Percentiles rank a stretch among this genome's conserved stretches.
Evolutionary conservation across 1,140 invertebrate species (phyloP).

Genomic region (Drosophila littoralis): DNA sequence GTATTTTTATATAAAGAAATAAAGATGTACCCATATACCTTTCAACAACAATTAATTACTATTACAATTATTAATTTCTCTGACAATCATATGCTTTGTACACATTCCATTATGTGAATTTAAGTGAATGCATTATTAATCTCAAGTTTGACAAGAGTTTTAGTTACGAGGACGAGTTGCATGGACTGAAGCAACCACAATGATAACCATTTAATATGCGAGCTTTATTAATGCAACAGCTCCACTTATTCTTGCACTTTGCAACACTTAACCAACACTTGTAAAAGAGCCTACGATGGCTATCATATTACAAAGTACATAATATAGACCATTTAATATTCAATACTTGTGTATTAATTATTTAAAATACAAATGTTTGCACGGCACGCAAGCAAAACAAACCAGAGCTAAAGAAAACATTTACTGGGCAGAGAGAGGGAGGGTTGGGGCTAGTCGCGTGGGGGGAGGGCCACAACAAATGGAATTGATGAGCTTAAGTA

Average conservation of each 20-base stretch:
- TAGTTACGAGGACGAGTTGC: background rate
- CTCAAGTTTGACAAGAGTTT: background rate
- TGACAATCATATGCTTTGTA: background rate
- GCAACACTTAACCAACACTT: slow-evolving; percentile 35
- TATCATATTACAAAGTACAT: slow-evolving; percentile 28
- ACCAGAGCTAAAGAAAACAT: slow-evolving; percentile 31
- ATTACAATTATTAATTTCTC: too few relatives aligned
- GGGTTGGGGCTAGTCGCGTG: slow-evolving; percentile 5
- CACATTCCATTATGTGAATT: background rate
- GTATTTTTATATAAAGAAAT: too few relatives aligned
- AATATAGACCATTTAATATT: slow-evolving; percentile 45
- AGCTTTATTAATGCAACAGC: background rate
- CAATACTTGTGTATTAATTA: slow-evolving; percentile 78
- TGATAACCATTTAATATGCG: background rate
- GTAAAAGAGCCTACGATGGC: background rate
- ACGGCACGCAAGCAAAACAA: slow-evolving; percentile 45
- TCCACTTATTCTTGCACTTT: slow-evolving; percentile 27
- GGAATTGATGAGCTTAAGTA: slow-evolving; percentile 78
- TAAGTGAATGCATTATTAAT: slow-evolving; percentile 3
- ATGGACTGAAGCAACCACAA: background rate
- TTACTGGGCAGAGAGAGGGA: slow-evolving; percentile 6
- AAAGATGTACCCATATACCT: too few relatives aligned
- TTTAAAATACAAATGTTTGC: slow-evolving; percentile 75
- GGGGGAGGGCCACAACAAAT: slow-evolving; percentile 15
- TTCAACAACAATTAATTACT: too few relatives aligned